These are phyloP conservation scores for Zaprionus africanus DNA, from an alignment of 1,140 invertebrate genomes.

Conservation along the genomic window DNA sequence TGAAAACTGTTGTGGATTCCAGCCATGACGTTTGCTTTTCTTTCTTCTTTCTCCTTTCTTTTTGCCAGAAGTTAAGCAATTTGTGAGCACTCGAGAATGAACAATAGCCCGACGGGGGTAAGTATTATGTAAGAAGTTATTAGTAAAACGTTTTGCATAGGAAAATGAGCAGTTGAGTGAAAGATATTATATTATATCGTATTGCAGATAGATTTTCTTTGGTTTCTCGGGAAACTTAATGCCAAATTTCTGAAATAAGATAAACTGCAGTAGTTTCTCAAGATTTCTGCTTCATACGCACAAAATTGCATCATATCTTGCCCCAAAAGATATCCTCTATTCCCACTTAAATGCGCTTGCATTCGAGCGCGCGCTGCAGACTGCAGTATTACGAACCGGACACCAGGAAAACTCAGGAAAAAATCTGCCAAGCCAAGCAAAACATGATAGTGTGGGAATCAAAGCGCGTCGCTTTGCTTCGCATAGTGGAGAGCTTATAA, in stretches of 20 bases:
- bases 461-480: constrained; percentile 50
- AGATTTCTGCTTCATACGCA: constrained; percentile 24
- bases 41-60: constrained; percentile 13
- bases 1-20: constrained; percentile 29
- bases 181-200: constrained; percentile 10
- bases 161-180: constrained; percentile 7
- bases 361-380: constrained; percentile 43
- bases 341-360: constrained; percentile 34
- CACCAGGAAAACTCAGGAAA: constrained; percentile 46
- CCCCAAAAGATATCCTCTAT: constrained; percentile 35
- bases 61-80: constrained; percentile 73
- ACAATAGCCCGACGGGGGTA: constrained; percentile 48
- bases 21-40: constrained; percentile 50
- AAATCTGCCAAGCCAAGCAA: constrained; percentile 68
- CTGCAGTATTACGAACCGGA: constrained; percentile 63
- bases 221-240: background rate
- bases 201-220: background rate
- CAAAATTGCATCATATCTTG: constrained; percentile 34
- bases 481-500: constrained; percentile 12
- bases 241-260: background rate
- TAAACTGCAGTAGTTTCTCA: background rate
- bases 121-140: constrained; percentile 71
- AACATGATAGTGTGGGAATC: constrained; percentile 78
- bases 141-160: constrained; percentile 46
- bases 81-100: constrained; percentile 42